These are phyloP conservation scores for Hartigia nigra DNA, from an alignment of 2,888 invertebrate species.

Conservation along the genomic window DNA sequence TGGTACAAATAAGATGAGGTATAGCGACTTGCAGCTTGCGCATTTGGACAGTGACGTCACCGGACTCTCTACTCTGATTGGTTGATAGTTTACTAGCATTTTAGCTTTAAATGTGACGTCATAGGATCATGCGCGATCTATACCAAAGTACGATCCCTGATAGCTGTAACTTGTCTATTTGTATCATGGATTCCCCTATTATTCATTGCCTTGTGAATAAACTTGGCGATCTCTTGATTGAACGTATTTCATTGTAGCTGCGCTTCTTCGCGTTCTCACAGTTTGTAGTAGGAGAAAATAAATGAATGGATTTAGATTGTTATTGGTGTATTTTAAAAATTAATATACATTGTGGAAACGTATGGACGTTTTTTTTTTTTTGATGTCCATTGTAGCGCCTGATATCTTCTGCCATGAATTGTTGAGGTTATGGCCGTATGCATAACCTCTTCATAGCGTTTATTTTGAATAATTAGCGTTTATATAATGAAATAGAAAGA, in stretches of 20 bases:
- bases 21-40: no score
- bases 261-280: not conserved
- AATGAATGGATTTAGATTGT: not conserved
- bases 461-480: conserved; percentile 83
- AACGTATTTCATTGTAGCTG: not conserved
- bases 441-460: conserved; percentile 27
- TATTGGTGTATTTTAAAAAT: not conserved
- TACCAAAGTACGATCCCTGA: no score
- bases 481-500: conserved; percentile 97
- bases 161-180: no score
- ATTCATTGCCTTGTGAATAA: not conserved
- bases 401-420: not conserved
- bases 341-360: not conserved
- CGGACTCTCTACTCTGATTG: no score
- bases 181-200: no score
- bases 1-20: no score
- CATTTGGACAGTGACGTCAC: no score
- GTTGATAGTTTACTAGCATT: no score
- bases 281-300: not conserved
- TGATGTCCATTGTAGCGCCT: not conserved
- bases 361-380: not conserved
- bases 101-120: no score
- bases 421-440: not conserved
- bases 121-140: no score
- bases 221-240: not conserved